Percentiles rank a stretch among this genome's conserved stretches.
phyloP scores from a whole-genome alignment of 2,113 vertebrate species.

The Boulengeromyrus knoepffleri region DNA sequence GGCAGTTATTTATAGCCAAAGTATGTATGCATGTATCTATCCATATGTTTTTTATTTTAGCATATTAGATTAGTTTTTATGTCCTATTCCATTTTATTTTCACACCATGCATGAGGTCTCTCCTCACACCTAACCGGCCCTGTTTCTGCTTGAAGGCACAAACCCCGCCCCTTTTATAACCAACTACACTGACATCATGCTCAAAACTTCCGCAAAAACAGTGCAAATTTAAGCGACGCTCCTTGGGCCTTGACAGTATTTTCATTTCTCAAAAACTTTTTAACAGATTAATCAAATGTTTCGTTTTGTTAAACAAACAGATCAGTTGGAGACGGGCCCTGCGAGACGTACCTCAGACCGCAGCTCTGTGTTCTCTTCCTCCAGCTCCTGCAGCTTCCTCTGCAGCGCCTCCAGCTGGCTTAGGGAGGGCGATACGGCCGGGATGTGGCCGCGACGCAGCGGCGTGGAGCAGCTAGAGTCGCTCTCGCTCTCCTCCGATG shows the following conservation, averaged over 20 bases:
- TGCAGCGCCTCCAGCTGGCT: slow-evolving; percentile 82
- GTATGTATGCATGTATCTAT: neutral
- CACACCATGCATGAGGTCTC: neutral
- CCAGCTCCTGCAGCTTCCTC: slow-evolving; percentile 83
- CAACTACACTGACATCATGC: neutral
- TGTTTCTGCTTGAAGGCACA: neutral
- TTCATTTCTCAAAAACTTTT: neutral
- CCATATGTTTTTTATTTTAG: neutral
- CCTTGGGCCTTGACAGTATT: neutral
- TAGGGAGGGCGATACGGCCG: slow-evolving; percentile 58
- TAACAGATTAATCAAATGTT: neutral
- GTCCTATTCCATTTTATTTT: neutral
- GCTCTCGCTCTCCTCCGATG: slow-evolving; percentile 87
- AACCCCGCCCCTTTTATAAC: neutral
- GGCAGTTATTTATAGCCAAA: neutral
- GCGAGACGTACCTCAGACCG: slow-evolving; percentile 72
- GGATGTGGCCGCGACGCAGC: slow-evolving; percentile 59
- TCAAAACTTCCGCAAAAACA: neutral
- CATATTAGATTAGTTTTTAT: neutral
- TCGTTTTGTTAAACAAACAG: neutral
- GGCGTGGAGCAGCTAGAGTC: slow-evolving; percentile 86
- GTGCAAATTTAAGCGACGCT: neutral
- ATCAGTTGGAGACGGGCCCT: neutral
- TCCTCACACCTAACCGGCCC: neutral
- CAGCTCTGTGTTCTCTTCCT: slow-evolving; percentile 85